Evolutionary conservation across 2,888 invertebrate species (phyloP), one percentile per base, ranked within the genome.

Genomic region (Celastrina argiolus): DNA sequence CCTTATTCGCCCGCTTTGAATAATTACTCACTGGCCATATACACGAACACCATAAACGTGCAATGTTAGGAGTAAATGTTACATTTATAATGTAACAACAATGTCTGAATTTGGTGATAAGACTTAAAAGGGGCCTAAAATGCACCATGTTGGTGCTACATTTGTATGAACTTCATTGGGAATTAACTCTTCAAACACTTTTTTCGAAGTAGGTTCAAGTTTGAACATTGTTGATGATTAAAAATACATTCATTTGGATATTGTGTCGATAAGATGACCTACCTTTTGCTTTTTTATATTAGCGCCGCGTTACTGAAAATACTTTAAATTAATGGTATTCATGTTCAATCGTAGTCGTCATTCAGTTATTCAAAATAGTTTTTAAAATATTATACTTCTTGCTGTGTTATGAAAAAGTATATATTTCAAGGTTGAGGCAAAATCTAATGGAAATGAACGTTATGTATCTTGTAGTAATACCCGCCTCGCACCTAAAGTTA

Each of bases 1-100:
- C 66, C 39, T 63, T 56, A 66, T 63, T 63, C 59, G 74, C 75
- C 74, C 69, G 70, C 73, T 74, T 68, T 74, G 73, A 73, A 77
- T 80, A 79, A 81, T 80, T 81, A 81, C 79, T 76, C 77, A 75
- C 75, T 77, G 78, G 77, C 75, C 81, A 65, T 63, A 66, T 58
- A 58, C 28, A 66, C 28, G 42, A 58, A 42, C 65, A 59, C 65
- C 66, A 45, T 31, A 59, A 42, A 42, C 31, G 34, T 31, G 34
- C 28, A n/a, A 61, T 31, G 22, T 22, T 39, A 14, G 22, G 14
- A 51, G 51, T 22, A 51, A 51, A 36, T 61, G 61, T 7, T 39
- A 61, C 36, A 36, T 61, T 61, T 61, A 61, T 51, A 51, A 26
- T 51, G 22, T 26, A 22, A 51, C 18, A 51, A 51, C 51, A 51